phyloP scores from a whole-genome alignment of 1,140 invertebrate species.

The Hetaerina americana region DNA sequence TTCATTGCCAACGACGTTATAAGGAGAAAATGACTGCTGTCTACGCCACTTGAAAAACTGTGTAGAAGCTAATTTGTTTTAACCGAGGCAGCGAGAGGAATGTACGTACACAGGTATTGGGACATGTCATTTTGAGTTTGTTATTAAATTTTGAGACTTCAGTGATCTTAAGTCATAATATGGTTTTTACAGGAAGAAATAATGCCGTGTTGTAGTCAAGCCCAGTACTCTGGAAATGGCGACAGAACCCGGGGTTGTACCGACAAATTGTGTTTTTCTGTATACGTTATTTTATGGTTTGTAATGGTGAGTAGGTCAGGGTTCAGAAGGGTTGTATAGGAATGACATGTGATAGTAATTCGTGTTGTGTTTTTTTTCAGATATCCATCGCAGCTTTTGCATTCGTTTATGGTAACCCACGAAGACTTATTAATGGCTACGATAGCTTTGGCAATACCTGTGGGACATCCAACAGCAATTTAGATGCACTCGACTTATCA shows the following conservation, averaged over 20 bases:
- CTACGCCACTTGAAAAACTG: background rate
- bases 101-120: too few species aligned
- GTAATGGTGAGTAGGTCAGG: constrained; percentile 63
- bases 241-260: constrained; percentile 41
- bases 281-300: constrained; percentile 76
- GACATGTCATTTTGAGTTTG: too few species aligned
- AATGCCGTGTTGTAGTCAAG: constrained; percentile 6
- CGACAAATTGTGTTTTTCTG: constrained; percentile 68
- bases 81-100: too few species aligned
- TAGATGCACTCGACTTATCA: constrained; percentile 57
- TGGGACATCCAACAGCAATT: constrained; percentile 59
- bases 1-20: background rate
- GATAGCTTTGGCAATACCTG: constrained; percentile 95
- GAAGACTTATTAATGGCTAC: constrained; percentile 79
- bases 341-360: constrained; percentile 15
- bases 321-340: constrained; percentile 15
- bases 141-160: too few species aligned
- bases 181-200: background rate
- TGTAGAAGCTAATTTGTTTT: too few species aligned
- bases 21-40: background rate
- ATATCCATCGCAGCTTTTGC: constrained; percentile 77
- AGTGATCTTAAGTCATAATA: too few species aligned
- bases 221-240: background rate
- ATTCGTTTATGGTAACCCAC: constrained; percentile 76
- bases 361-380: constrained; percentile 28